Conservation (phyloP, 2,888 invertebrate genomes). For the Aleiodes leptofemur region DNA sequence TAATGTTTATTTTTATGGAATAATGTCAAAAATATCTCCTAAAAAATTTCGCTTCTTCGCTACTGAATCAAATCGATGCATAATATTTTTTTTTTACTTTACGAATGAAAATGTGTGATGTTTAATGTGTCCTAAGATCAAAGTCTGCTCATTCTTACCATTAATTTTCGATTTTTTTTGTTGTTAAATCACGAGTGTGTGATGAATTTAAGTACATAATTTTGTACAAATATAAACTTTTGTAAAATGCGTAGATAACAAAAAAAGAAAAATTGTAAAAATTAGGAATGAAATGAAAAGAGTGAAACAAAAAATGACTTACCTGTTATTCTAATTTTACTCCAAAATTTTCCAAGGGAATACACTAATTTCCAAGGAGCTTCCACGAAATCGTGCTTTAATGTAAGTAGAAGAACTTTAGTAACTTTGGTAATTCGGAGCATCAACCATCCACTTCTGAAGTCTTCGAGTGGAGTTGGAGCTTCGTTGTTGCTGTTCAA, state of each 20-base stretch:
- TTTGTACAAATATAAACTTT: constrained; percentile 67
- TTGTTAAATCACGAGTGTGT: constrained; percentile 1
- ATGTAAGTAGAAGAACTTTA: not conserved
- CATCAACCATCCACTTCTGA: no score
- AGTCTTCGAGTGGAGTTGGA: no score
- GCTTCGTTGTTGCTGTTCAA: no score
- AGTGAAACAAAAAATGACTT: not conserved
- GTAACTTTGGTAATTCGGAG: constrained; percentile 2
- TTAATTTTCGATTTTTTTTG: not conserved
- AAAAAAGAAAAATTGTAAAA: not conserved
- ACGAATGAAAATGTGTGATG: not conserved
- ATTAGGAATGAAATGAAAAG: not conserved
- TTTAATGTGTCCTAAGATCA: constrained; percentile 9
- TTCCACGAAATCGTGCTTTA: not conserved
- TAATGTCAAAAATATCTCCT: no score
- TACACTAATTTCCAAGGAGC: not conserved
- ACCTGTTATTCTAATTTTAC: no score
- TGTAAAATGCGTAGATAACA: constrained; percentile 62
- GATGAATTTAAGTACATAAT: constrained; percentile 57
- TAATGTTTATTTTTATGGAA: no score
- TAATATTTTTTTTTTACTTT: constrained; percentile 8
- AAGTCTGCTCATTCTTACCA: constrained; percentile 8
- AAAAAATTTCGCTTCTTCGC: no score
- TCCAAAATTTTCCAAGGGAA: no score
- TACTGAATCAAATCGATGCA: not conserved